Percentiles rank a stretch among this genome's conserved stretches.
phyloP scores from a whole-genome alignment of 2,888 invertebrate genomes.

The Sarcophaga carnaria region DNA sequence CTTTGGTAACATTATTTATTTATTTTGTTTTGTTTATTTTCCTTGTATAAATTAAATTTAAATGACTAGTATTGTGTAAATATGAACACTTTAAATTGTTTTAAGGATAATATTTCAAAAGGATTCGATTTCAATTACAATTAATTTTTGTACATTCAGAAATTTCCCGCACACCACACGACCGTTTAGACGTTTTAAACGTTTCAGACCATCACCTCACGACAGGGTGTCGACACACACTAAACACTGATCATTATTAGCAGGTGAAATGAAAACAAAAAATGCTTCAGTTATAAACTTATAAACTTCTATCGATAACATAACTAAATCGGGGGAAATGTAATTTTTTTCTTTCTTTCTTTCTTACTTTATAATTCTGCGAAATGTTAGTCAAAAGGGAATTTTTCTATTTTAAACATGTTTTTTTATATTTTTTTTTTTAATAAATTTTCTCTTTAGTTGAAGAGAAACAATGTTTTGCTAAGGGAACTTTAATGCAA shows the following conservation, averaged over 20 bases:
- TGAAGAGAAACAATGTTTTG: no score
- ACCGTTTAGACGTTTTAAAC: constrained; percentile 37
- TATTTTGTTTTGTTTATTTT: no score
- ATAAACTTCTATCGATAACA: constrained; percentile 56
- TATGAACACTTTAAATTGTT: constrained; percentile 28
- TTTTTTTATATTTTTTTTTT: not conserved
- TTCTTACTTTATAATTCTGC: constrained; percentile 5
- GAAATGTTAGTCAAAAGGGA: constrained; percentile 5
- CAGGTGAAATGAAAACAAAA: constrained; percentile 48
- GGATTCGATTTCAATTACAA: not conserved
- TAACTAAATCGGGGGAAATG: constrained; percentile 45
- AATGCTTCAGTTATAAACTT: constrained; percentile 44
- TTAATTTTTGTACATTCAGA: not conserved
- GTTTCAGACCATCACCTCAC: constrained; percentile 43
- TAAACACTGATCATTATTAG: constrained; percentile 40
- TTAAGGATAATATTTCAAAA: constrained; percentile 14
- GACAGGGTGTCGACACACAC: constrained; percentile 57
- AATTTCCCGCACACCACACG: constrained; percentile 7
- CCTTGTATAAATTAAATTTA: not conserved
- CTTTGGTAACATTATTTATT: constrained; percentile 51
- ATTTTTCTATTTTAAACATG: not conserved
- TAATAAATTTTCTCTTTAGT: no score
- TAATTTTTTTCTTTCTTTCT: not conserved
- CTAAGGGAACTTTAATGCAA: no score
- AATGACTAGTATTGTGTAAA: constrained; percentile 38